These are phyloP conservation scores for Glyptemys insculpta DNA, from an alignment of 2,797 vertebrate species.

Conservation along the genomic window DNA sequence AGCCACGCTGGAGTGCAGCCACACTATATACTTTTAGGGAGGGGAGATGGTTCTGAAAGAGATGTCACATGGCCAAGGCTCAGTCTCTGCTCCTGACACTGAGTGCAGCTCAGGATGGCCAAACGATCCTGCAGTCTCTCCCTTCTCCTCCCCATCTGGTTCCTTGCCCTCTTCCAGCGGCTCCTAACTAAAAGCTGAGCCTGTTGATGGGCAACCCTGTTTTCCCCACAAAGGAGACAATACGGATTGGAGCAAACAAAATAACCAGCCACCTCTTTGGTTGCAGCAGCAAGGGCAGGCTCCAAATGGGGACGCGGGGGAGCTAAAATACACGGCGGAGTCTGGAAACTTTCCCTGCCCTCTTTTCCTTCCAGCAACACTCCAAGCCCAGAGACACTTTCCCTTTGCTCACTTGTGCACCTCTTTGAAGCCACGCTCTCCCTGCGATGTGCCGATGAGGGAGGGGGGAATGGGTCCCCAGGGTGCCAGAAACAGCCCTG, in stretches of 20 bases:
- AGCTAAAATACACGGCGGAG: accelerated
- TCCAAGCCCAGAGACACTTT: not conserved
- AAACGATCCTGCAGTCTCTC: not conserved
- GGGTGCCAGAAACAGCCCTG: accelerated
- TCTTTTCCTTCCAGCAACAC: not conserved
- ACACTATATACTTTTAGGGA: accelerated
- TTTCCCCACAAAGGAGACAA: not conserved
- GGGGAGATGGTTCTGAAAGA: accelerated
- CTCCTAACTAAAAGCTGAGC: accelerated
- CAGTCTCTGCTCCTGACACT: not conserved
- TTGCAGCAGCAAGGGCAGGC: not conserved
- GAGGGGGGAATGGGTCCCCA: not conserved
- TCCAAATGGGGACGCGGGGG: slow-evolving; percentile 25
- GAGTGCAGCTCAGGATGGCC: not conserved
- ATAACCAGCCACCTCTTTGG: not conserved
- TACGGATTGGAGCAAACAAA: not conserved
- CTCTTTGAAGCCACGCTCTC: not conserved
- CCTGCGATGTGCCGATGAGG: not conserved
- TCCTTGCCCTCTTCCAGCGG: slow-evolving; percentile 1
- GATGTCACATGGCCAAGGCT: accelerated
- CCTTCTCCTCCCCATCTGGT: slow-evolving; percentile 68
- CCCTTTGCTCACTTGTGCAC: not conserved
- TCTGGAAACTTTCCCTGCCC: not conserved
- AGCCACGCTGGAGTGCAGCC: not conserved
- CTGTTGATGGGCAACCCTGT: not conserved